These are phyloP conservation scores for Stegophylla sp. DNA, from an alignment of 2,888 invertebrate species.

Conservation along the genomic window DNA sequence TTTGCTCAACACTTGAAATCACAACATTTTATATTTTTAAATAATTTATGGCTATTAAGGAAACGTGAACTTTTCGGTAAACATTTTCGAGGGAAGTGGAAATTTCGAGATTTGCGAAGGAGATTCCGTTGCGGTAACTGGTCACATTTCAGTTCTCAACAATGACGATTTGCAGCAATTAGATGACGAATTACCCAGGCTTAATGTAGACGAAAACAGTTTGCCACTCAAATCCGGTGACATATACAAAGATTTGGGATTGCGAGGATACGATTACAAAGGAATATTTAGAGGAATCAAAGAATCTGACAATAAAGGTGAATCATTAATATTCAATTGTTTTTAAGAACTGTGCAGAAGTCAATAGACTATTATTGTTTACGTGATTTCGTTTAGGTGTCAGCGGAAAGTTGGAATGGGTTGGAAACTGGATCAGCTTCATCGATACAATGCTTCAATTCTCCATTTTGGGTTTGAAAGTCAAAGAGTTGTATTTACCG, in stretches of 20 bases:
- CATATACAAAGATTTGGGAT: conserved; percentile 83
- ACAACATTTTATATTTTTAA: background rate
- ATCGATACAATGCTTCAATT: conserved; percentile 97
- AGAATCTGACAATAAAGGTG: conserved; percentile 73
- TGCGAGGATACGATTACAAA: conserved; percentile 85
- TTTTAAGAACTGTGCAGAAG: background rate
- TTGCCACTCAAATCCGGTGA: conserved; percentile 73
- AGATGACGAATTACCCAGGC: conserved; percentile 67
- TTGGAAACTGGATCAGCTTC: conserved; percentile 91
- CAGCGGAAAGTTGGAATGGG: conserved; percentile 81
- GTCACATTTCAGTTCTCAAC: conserved; percentile 74
- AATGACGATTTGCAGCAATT: conserved; percentile 72
- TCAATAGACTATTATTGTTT: background rate
- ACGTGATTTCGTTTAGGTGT: conserved; percentile 66
- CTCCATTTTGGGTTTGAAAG: conserved; percentile 78
- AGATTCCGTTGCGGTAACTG: conserved; percentile 81
- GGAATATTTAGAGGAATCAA: conserved; percentile 83
- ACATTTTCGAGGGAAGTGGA: conserved; percentile 81
- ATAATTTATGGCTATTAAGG: conserved; percentile 61
- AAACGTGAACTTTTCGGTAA: conserved; percentile 79
- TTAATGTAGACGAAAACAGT: conserved; percentile 65
- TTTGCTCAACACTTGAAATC: too few species aligned
- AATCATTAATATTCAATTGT: background rate
- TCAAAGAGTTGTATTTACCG: conserved; percentile 84
- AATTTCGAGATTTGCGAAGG: conserved; percentile 90